These are phyloP conservation scores for Hanleya hanleyi DNA, from an alignment of 2,888 invertebrate species.

Conservation along the genomic window DNA sequence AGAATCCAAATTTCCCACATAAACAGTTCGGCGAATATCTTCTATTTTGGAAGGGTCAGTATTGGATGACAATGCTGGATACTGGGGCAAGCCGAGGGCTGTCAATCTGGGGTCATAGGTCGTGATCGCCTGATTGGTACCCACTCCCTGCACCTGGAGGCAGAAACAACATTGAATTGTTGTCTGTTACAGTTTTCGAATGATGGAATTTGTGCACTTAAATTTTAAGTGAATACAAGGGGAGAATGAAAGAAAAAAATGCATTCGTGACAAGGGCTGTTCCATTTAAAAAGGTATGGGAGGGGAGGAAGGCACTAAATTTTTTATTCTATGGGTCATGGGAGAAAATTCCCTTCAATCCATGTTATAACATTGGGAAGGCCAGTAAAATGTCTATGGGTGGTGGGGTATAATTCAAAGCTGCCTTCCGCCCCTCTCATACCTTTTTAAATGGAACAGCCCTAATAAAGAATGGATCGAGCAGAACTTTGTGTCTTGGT, in stretches of 20 bases:
- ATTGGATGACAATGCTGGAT: constrained; percentile 80
- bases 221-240: neutral
- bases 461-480: too few relatives aligned
- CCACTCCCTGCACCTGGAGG: constrained; percentile 58
- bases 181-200: neutral
- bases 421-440: too few relatives aligned
- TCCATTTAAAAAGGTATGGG: too few relatives aligned
- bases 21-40: constrained; percentile 94
- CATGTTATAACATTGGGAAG: too few relatives aligned
- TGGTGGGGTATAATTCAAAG: too few relatives aligned
- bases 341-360: too few relatives aligned
- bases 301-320: too few relatives aligned
- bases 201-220: neutral
- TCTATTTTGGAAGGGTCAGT: constrained; percentile 93
- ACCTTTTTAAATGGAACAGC: too few relatives aligned
- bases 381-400: too few relatives aligned
- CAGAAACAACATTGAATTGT: constrained; percentile 2
- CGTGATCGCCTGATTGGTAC: constrained; percentile 61
- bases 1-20: constrained; percentile 86
- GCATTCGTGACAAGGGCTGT: too few relatives aligned
- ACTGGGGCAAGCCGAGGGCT: constrained; percentile 85
- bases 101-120: constrained; percentile 89
- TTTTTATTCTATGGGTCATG: too few relatives aligned
- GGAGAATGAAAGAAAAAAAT: constrained; percentile 14
- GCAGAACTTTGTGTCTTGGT: too few relatives aligned